Base-by-base conservation (phyloP, 2,113 vertebrate genomes). In the Ammospiza caudacuta region DNA sequence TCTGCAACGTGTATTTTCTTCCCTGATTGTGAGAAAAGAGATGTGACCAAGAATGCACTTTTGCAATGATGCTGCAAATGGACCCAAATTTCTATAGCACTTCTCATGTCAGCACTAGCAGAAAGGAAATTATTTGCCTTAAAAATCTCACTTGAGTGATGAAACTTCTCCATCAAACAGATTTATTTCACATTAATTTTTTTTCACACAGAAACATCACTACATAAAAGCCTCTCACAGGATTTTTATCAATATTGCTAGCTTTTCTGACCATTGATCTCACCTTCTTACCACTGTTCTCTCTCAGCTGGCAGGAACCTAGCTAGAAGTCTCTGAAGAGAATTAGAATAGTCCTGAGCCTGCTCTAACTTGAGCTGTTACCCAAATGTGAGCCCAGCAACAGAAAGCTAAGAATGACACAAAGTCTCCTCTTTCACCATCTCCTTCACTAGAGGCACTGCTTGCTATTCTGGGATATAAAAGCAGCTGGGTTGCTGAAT, bases 401-500 rank as follows among this genome's bases (percentile, higher is more conserved):
- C 62, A 85, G 81, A 79, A 94, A 92, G 63, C 91, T 62, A 83
- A 72, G 90, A 89, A 79, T 78, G 89, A 84, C 83, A 89, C 15
- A 37, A 84, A 94, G 49, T 85, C 74, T 57, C 44, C 16, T 92
- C 79, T 79, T 93, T 93, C 59, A 82, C 49, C 33, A 0, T 35
- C 80, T 89, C 63, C 73, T 66, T 97, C 90, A 92, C 82, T 92
- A 89, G 90, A 95, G 63, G 63, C 92, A 90, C 63, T 87, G 87
- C 89, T 67, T 93, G 74, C 92, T 93, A 92, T 93, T 92, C 93
- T 90, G 89, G 90, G 87, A 95, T 95, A 83, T 76, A 89, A 94
- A 82, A 94, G 92, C 93, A 96, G 47, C 95, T 95, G 93, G 81
- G 81, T 78, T 96, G 92, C 83, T 93, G 93, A 94, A 93, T 92